Evolutionary conservation across 1,140 invertebrate species (phyloP).

Genomic region (Diabrotica virgifera): DNA sequence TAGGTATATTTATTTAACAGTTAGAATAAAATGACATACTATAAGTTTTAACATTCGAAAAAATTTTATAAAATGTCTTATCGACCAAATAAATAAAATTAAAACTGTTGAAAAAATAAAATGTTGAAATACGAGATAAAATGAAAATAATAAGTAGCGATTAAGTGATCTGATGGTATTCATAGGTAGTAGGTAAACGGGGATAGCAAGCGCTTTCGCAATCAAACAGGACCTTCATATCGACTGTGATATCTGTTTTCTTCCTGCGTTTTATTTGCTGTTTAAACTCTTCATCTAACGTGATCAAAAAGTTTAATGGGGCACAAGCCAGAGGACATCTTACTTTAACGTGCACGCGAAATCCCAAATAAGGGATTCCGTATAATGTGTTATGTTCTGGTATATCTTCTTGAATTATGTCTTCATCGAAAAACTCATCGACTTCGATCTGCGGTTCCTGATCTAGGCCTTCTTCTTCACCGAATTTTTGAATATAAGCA

Average conservation of each 20-base stretch:
- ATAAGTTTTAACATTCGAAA: no score
- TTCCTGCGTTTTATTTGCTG: slow-evolving; percentile 16
- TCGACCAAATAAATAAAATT: slow-evolving; percentile 14
- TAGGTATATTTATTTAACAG: no score
- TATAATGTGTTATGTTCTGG: slow-evolving; percentile 29
- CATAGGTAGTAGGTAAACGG: slow-evolving; percentile 30
- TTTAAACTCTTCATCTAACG: slow-evolving; percentile 9
- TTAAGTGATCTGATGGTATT: slow-evolving; percentile 24
- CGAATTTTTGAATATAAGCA: slow-evolving; percentile 12
- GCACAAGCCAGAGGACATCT: slow-evolving; percentile 32
- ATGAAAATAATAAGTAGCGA: slow-evolving; percentile 11
- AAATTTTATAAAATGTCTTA: slow-evolving; percentile 13
- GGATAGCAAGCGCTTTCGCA: slow-evolving; percentile 35
- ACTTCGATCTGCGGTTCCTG: slow-evolving; percentile 18
- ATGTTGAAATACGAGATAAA: no score
- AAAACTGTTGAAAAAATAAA: slow-evolving; percentile 13
- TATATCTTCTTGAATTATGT: slow-evolving; percentile 11
- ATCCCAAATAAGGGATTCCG: slow-evolving; percentile 32
- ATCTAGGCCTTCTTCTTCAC: neutral
- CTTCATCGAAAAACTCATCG: slow-evolving; percentile 19
- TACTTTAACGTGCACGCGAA: slow-evolving; percentile 30
- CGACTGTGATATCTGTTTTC: slow-evolving; percentile 16
- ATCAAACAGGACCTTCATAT: slow-evolving; percentile 30
- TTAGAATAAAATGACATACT: no score
- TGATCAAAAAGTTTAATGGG: slow-evolving; percentile 29